Base-by-base conservation (phyloP, 2,888 invertebrate species). In the Agriopis leucophaearia region DNA sequence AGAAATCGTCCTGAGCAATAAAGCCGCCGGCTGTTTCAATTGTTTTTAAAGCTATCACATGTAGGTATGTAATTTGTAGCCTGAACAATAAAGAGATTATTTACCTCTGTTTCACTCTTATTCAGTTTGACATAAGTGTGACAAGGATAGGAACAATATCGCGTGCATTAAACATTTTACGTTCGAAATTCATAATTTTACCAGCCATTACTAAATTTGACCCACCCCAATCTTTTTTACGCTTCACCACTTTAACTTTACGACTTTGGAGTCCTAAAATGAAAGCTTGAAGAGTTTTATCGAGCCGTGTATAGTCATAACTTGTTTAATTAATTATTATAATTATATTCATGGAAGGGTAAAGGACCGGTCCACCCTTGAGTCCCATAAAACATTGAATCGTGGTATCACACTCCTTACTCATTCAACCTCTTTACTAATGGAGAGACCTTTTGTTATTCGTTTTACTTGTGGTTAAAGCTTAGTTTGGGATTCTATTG, bases 291-390 rank as follows among this genome's bases (percentile, higher is more conserved):
- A 66, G 52, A 65, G 63, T 59, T 57, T 27, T 58, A 52, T 61
- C 52, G 51, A 15, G 47, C n/a, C 66, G 48, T 51, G 51, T 66
- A 52, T 57, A 51, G 63, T 59, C 52, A 57, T 58, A 50, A 59
- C 54, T 58, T 45, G 52, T 67, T 63, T 58, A 67, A 67, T 67
- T 67, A 58, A 63, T 67, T 63, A 63, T 67, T 63, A 54, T 67
- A 59, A 67, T 67, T 44, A 62, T 66, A 66, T 66, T 66, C 66
- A 66, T 52, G 58, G 42, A 64, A 50, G 60, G 45, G 48, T 18
- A 18, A 18, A 40, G 48, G 45, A 47, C 48, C 7, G 38, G 38
- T 36, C 15, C 50, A n/a, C 42, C 44, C 10, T 35, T 52, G 48
- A 59, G 52, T 55, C 9, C 27, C 36, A 60, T 66, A 50, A 56